Conservation (phyloP, 2,113 vertebrate genomes). For the Arizona elegans region DNA sequence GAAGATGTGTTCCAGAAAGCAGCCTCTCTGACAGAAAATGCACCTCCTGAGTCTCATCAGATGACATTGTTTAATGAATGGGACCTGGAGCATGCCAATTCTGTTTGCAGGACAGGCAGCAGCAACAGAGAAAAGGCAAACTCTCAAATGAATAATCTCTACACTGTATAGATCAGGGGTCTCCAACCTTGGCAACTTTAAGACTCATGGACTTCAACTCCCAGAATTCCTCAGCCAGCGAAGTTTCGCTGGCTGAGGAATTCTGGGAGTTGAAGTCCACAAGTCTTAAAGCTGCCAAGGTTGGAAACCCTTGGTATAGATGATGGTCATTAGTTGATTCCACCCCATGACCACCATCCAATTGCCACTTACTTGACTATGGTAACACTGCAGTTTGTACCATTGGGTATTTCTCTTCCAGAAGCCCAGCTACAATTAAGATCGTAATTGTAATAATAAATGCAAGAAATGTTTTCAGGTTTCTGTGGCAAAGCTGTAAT, state of each 20-base stretch:
- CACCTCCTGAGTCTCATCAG: background rate
- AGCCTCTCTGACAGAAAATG: background rate
- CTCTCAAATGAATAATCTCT: background rate
- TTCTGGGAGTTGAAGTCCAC: no score
- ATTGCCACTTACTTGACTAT: background rate
- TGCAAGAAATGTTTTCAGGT: conserved; percentile 71
- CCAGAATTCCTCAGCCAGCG: no score
- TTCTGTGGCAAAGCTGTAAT: conserved; percentile 59
- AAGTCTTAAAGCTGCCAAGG: no score
- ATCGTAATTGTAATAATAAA: conserved; percentile 41
- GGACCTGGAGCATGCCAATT: background rate
- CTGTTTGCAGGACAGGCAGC: background rate
- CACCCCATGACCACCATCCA: background rate
- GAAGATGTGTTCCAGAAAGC: background rate
- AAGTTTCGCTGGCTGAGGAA: no score
- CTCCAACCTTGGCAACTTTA: no score
- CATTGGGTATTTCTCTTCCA: conserved; percentile 43
- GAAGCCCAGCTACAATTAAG: conserved; percentile 71
- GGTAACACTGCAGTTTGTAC: conserved; percentile 36
- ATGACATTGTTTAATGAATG: background rate
- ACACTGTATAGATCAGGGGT: background rate
- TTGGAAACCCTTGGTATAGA: background rate
- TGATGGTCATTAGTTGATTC: background rate
- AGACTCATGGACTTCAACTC: no score
- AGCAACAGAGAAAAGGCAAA: background rate